Evolutionary conservation across 2,797 vertebrate species (phyloP).

Genomic region (Stomatorhinus walkeri): DNA sequence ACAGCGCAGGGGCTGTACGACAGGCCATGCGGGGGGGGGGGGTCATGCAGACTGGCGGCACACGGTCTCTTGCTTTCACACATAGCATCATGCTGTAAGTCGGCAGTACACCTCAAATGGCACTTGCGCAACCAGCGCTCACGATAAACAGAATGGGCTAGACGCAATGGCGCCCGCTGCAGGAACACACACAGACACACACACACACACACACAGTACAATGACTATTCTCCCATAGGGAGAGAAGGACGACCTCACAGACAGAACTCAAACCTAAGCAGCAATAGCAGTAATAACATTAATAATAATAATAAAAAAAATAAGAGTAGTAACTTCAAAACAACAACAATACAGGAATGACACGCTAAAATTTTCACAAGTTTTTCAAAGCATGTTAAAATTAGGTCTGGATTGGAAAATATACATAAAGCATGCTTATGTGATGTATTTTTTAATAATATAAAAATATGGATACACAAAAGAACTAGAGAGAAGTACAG

Average conservation of each 20-base stretch:
- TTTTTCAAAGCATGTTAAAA: constrained; percentile 29
- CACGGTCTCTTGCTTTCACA: neutral
- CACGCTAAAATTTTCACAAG: neutral
- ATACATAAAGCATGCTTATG: constrained; percentile 66
- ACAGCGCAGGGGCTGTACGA: neutral
- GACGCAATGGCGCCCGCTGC: neutral
- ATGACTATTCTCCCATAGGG: constrained; percentile 70
- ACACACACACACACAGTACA: constrained; percentile 23
- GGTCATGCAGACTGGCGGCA: neutral
- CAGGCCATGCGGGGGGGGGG: neutral
- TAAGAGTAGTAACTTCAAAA: constrained; percentile 35
- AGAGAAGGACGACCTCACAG: constrained; percentile 64
- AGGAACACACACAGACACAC: neutral
- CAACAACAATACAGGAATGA: constrained; percentile 36
- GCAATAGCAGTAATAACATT: constrained; percentile 54
- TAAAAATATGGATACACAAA: constrained; percentile 60
- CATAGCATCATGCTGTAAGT: neutral
- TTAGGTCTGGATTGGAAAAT: constrained; percentile 42
- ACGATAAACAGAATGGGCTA: neutral
- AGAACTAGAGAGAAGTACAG: constrained; percentile 64
- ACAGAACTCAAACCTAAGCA: constrained; percentile 61
- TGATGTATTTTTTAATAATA: constrained; percentile 53
- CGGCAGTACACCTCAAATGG: neutral
- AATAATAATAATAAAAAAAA: constrained; percentile 46
- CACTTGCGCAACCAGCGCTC: neutral